Evolutionary conservation across 92 coral and sea anemone genomes (phyloP).

Genomic region (Parazoanthus atlanticus): DNA sequence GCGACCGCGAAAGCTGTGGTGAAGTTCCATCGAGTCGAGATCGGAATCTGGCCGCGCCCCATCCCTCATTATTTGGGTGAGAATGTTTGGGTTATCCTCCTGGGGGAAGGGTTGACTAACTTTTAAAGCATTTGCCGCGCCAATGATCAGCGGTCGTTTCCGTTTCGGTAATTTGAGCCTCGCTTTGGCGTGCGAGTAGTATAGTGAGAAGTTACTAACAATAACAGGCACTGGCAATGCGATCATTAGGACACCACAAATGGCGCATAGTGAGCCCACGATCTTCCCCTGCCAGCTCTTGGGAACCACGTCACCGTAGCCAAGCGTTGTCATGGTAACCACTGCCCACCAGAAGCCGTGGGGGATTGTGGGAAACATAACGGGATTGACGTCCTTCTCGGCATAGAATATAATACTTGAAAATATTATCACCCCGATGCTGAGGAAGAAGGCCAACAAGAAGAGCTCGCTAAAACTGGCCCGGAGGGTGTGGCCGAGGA

Average conservation of each 20-base stretch:
- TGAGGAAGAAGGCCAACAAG: conserved; percentile 86
- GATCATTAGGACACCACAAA: conserved; percentile 92
- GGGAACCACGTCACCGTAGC: conserved; percentile 96
- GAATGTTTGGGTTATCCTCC: conserved; percentile 65
- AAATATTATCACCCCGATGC: conserved; percentile 96
- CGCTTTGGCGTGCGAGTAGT: conserved; percentile 99
- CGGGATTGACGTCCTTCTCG: conserved; percentile 69
- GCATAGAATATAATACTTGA: conserved; percentile 94
- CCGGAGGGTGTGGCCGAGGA: conserved; percentile 92
- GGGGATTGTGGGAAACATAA: conserved; percentile 89
- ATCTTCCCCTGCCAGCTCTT: conserved; percentile 80
- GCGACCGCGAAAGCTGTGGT: neutral
- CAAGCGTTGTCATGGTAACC: conserved; percentile 98
- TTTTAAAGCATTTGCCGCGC: conserved; percentile 94
- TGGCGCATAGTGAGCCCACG: conserved; percentile 95
- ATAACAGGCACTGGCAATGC: conserved; percentile 98
- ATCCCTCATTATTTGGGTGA: conserved; percentile 56
- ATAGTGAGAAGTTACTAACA: conserved; percentile 95
- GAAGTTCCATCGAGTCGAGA: conserved; percentile 37
- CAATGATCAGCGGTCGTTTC: conserved; percentile 89
- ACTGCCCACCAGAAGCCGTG: conserved; percentile 99
- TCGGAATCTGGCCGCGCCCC: conserved; percentile 39
- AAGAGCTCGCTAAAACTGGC: conserved; percentile 96
- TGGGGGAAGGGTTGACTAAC: conserved; percentile 87
- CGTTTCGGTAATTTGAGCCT: conserved; percentile 80